phyloP scores from a whole-genome alignment of 2,888 invertebrate genomes.

The Penaeus monodon region DNA sequence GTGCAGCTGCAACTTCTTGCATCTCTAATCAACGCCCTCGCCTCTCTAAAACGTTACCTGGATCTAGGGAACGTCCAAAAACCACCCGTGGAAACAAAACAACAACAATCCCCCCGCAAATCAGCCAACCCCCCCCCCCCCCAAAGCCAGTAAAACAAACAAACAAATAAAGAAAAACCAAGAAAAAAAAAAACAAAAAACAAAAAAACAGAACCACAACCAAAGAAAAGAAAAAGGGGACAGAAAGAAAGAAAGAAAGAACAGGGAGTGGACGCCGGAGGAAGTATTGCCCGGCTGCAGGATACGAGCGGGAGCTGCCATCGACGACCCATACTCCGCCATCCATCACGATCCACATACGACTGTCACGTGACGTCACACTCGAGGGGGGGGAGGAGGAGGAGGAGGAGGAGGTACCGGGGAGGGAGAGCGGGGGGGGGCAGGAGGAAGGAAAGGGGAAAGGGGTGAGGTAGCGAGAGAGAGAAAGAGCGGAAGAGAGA shows the following conservation, averaged over 20 bases:
- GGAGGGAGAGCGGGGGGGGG: not conserved
- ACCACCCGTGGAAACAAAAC: no score
- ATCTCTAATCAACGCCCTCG: no score
- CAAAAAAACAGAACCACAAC: not conserved
- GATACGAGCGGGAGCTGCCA: not conserved
- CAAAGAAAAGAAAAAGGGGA: not conserved
- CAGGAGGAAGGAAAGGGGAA: not conserved
- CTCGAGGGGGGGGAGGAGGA: not conserved
- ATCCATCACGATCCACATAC: not conserved
- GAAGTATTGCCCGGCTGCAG: not conserved
- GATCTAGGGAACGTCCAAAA: no score
- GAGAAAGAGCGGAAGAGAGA: not conserved
- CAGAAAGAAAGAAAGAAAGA: not conserved
- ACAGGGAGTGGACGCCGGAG: not conserved
- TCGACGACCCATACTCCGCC: slow-evolving; percentile 1
- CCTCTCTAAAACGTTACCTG: no score
- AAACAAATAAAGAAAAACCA: no score
- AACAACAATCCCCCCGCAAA: no score
- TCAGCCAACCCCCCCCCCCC: no score
- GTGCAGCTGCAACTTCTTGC: no score
- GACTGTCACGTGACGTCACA: not conserved
- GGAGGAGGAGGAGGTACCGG: not conserved
- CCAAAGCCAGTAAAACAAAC: no score
- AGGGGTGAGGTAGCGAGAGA: not conserved
- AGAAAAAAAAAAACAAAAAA: no score